Percentiles rank a stretch among this genome's conserved stretches.
Conservation (phyloP, 2,113 vertebrate species). For the Lophochroa leadbeateri region DNA sequence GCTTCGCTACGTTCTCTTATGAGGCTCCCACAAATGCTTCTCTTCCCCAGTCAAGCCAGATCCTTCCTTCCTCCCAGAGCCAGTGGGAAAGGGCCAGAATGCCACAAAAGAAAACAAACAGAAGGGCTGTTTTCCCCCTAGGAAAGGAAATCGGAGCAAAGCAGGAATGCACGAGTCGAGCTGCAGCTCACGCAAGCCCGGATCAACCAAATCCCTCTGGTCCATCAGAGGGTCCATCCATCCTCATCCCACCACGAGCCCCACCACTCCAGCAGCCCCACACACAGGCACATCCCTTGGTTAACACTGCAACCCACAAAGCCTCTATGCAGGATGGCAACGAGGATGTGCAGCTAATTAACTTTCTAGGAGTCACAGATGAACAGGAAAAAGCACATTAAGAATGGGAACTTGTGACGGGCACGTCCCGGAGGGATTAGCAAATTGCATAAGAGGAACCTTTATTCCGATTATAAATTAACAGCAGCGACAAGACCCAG, state of each 20-base stretch:
- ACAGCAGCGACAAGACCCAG: neutral
- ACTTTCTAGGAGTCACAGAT: neutral
- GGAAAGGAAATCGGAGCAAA: neutral
- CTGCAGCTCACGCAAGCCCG: neutral
- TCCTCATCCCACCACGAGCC: neutral
- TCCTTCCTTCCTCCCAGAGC: neutral
- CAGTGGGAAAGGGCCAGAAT: neutral
- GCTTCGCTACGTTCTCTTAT: neutral
- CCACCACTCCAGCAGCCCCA: neutral
- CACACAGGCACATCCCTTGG: neutral
- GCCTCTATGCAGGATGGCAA: rapidly evolving
- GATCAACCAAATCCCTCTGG: neutral
- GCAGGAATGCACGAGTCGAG: neutral
- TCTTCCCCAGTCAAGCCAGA: neutral
- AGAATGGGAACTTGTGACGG: neutral
- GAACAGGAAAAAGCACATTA: constrained; percentile 30
- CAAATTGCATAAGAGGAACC: neutral
- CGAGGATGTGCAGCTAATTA: constrained; percentile 42
- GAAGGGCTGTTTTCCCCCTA: neutral
- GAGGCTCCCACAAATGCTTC: neutral
- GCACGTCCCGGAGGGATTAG: neutral
- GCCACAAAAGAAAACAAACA: neutral
- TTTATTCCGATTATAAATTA: neutral
- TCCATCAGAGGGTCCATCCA: neutral
- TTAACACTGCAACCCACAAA: rapidly evolving